A percentile compares a stretch with the other conserved stretches of the same genome.
These are phyloP conservation scores for Sebastes jordani DNA, from an alignment of 2,797 vertebrate genomes.

Conservation along the genomic window DNA sequence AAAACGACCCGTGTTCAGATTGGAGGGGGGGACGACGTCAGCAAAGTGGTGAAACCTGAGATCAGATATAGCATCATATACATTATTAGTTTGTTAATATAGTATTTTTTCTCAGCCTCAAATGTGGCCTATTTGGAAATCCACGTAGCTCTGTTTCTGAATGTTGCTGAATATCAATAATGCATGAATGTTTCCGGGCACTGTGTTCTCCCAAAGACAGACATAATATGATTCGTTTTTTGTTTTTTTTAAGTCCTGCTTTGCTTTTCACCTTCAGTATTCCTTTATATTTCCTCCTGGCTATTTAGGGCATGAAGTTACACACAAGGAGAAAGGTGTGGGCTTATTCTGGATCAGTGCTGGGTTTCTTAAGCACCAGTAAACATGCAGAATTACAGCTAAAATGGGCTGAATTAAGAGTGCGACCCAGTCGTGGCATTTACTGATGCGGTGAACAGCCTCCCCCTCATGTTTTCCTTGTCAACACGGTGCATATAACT, in stretches of 20 bases:
- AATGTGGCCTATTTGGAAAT: neutral
- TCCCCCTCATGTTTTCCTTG: constrained; percentile 46
- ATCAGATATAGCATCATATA: neutral
- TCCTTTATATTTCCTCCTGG: neutral
- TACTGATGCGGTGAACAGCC: neutral
- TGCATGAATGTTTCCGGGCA: neutral
- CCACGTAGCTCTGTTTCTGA: neutral
- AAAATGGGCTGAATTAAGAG: constrained; percentile 49
- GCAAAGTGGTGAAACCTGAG: neutral
- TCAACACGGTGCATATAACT: constrained; percentile 45
- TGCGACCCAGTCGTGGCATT: constrained; percentile 39
- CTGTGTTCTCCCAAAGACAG: neutral
- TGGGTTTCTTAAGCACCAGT: constrained; percentile 19
- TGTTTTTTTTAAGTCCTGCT: neutral
- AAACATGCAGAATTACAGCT: constrained; percentile 30
- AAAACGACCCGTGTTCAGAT: neutral
- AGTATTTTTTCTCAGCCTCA: neutral
- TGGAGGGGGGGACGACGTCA: neutral
- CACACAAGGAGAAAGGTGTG: neutral
- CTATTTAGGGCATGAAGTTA: neutral
- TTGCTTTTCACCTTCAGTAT: neutral
- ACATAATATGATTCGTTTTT: neutral
- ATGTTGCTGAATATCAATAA: constrained; percentile 6
- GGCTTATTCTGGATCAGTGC: constrained; percentile 28
- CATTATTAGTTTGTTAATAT: neutral